A percentile compares a stretch with the other conserved stretches of the same genome.
phyloP scores from a whole-genome alignment of 2,113 vertebrate species.

The Chrysochloris asiatica region DNA sequence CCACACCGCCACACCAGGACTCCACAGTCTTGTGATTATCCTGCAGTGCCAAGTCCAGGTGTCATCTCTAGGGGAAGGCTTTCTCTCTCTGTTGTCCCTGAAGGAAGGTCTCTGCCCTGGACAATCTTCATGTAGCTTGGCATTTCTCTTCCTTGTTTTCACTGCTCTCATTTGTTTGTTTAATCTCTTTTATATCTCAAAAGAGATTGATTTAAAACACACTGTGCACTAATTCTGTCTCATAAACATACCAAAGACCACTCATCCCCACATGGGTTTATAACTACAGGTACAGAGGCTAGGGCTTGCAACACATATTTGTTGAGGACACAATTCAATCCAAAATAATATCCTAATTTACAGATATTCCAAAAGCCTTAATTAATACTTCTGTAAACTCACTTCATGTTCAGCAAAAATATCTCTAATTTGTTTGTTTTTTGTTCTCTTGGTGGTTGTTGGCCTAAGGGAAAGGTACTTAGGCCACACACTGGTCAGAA shows the following conservation, averaged over 20 bases:
- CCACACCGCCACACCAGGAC: too few relatives aligned
- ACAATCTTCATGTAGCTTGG: not conserved
- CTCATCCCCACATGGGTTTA: not conserved
- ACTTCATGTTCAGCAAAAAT: not conserved
- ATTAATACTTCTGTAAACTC: conserved; percentile 4
- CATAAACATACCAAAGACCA: not conserved
- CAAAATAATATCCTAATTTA: not conserved
- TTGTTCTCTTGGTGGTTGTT: not conserved
- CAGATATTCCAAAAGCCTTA: not conserved
- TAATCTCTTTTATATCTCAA: not conserved
- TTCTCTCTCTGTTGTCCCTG: not conserved
- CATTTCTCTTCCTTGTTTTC: not conserved
- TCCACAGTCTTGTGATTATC: too few relatives aligned
- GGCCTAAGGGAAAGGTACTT: not conserved
- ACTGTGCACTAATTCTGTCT: not conserved
- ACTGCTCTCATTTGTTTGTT: not conserved
- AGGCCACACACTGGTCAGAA: conserved; percentile 15
- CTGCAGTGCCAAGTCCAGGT: too few relatives aligned
- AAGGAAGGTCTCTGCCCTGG: not conserved
- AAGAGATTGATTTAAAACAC: not conserved
- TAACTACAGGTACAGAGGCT: not conserved
- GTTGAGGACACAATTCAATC: not conserved
- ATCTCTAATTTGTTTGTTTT: not conserved
- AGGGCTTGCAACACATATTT: too few relatives aligned
- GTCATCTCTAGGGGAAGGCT: too few relatives aligned